Base-by-base conservation (phyloP, 2,113 vertebrate genomes). In the Callorhinus ursinus region DNA sequence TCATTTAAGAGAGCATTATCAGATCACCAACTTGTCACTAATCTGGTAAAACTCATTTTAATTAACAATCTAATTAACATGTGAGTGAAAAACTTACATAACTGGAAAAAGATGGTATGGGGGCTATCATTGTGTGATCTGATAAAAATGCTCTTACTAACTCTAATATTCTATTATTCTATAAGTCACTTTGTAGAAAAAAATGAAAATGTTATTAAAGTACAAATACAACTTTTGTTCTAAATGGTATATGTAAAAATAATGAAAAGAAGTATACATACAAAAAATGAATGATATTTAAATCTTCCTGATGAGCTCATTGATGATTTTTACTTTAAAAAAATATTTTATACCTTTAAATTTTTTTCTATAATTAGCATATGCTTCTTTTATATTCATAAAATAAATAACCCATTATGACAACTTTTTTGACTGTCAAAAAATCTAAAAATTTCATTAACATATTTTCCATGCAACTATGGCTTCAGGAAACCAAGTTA, bases 231-330 rank as follows among this genome's bases (percentile, higher is more conserved):
- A 80, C 19, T 81, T 93, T 81, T 87, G 51, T 74, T 96, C 24
- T 94, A 93, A 84, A 71, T 93, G 26, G 31, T 12, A 33, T 69
- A 79, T 10, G 1, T 65, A 88, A 94, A 96, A 91, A 77, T 74
- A 92, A 92, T 53, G 14, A 95, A 57, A 14, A 76, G 19, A 82
- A 80, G 5, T 63, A 90, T 3, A 90, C 19, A 93, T 76, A 31
- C 19, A 65, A 94, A 93, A 97, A 69, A n/a, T 49, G 77, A 61
- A 85, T 94, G 6, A 31, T 81, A 7, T 72, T 95, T 82, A 71
- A 72, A 61, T 63, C 8, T 65, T 71, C 2, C n/a, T 82, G 22
- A 63, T 76, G 13, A 33, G 33, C 2, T 90, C 36, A 46, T 55
- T 18, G 39, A 91, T 94, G 7, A 89, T 22, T 84, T 95, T 76